Base-by-base conservation (phyloP, 1,140 invertebrate genomes). In the Eubasilissa regina region DNA sequence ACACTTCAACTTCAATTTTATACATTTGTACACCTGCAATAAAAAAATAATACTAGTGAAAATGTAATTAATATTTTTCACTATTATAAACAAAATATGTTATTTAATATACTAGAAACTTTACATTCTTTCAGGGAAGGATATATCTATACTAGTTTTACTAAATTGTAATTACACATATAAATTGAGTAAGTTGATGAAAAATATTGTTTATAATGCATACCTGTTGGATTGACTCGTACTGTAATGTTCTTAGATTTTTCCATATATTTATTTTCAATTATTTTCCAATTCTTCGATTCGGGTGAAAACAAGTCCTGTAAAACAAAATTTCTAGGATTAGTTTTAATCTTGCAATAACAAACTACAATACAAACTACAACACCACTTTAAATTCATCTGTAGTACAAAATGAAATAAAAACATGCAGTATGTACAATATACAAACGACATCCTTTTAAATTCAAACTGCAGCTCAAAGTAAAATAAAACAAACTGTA, bases 1-100 rank as follows among this genome's bases (percentile, higher is more conserved):
- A 77, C 9, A 4, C 55, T 15, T 10, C 47, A 66, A 77, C 56
- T 55, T 74, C 51, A 53, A 79, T 58, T 79, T 62, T 64, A 12
- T 19, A 73, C 77, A 78, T 72, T 47, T 64, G 70, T 48, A 80
- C 79, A 55, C 79, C 79, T 80, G 35, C 6, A 80, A 80, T 8
- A 58, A 44, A 70, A 72, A 25, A 58, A 78, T 35, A 35, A 35
- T 35, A 35, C 6, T 35, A 35, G 25, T 35, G 48, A 48, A 7
- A 70, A 8, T 21, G 48, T 70, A 7, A 51, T 21, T 47, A 48
- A 47, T 15, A 13, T 10, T 70, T 43, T 9, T 21, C 44, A 11
- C 60, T 43, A 44, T 44, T 35, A 64, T 43, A 51, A 7, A 70
- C 15, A 70, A 19, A 70, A 45, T 3, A 35, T 35, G 25, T 4